Conservation (phyloP, 2,888 invertebrate species). For the Rugalucina vietnamica region DNA sequence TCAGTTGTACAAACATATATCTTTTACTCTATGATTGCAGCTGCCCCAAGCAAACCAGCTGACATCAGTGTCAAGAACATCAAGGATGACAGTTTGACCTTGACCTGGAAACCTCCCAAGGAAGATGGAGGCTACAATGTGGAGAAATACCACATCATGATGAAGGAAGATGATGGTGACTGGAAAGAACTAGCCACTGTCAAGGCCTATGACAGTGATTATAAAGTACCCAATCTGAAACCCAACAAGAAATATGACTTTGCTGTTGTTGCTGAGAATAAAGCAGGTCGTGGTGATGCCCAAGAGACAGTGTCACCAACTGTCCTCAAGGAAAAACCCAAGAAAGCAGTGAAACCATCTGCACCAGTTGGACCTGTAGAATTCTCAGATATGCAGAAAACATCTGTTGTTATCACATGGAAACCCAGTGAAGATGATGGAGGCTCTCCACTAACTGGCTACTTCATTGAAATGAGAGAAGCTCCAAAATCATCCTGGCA, state of each 20-base stretch:
- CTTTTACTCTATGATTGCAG: conserved; percentile 51
- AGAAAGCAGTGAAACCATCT: conserved; percentile 71
- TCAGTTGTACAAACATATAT: not conserved
- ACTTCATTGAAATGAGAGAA: conserved; percentile 92
- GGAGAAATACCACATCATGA: conserved; percentile 70
- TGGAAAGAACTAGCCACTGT: conserved; percentile 74
- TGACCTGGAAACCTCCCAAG: conserved; percentile 81
- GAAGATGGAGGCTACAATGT: conserved; percentile 79
- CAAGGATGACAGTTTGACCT: conserved; percentile 65
- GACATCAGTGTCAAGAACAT: conserved; percentile 67
- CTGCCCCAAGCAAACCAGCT: conserved; percentile 71
- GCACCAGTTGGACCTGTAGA: conserved; percentile 74
- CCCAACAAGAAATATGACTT: conserved; percentile 88
- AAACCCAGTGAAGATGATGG: conserved; percentile 87
- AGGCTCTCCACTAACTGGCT: conserved; percentile 91
- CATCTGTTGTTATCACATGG: conserved; percentile 75
- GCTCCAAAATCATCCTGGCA: conserved; percentile 76
- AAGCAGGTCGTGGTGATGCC: conserved; percentile 87
- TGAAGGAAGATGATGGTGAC: conserved; percentile 59
- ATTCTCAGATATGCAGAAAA: conserved; percentile 68
- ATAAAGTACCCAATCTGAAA: conserved; percentile 66
- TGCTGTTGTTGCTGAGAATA: conserved; percentile 93
- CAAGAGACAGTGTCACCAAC: conserved; percentile 68
- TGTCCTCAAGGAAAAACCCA: conserved; percentile 74
- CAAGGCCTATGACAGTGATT: conserved; percentile 67